Evolutionary conservation across 2,888 invertebrate genomes (phyloP), one percentile per base, ranked within the genome.

Genomic region (Notodonta ziczac): DNA sequence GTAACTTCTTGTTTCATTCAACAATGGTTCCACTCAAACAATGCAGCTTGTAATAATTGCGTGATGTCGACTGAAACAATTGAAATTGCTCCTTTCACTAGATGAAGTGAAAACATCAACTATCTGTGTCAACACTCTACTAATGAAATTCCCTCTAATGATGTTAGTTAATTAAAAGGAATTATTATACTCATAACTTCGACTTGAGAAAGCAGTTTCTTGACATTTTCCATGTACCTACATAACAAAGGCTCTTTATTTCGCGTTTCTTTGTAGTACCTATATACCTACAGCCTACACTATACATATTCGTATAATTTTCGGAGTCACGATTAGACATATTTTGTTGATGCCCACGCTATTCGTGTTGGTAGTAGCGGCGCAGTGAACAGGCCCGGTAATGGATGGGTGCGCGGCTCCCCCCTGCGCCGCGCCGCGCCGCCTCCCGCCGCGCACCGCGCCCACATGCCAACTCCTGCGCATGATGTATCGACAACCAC

Each of bases 401-500:
- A 64, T 64, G 67, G 59, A 67, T 62, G 59, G 48, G 51, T 55
- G 62, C 59, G 62, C 60, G 65, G 58, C 53, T 58, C 58, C 56
- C 53, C 58, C 59, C 58, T 56, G 58, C 57, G 55, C 55, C 63
- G 60, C 62, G 65, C 62, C 65, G 57, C 62, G 67, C 59, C 52
- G 59, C 63, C 50, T 35, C 55, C 54, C 60, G 60, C 56, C 59
- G 60, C 58, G 48, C 60, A 39, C 9, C 16, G 16, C 10, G 50
- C 50, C 46, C 50, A 50, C 54, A 14, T 16, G 14, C 54, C 39
- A 39, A 54, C 54, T 54, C 54, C 54, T 54, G 54, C 58, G 65
- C 54, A 66, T 69, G 69, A 69, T 66, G 62, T 69, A 69, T 69
- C 66, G 64, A 58, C 62, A 54, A 57, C 39, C 54, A 39, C 39